Conservation (phyloP, 2,888 invertebrate genomes). For the Orchesellides sinensis region DNA sequence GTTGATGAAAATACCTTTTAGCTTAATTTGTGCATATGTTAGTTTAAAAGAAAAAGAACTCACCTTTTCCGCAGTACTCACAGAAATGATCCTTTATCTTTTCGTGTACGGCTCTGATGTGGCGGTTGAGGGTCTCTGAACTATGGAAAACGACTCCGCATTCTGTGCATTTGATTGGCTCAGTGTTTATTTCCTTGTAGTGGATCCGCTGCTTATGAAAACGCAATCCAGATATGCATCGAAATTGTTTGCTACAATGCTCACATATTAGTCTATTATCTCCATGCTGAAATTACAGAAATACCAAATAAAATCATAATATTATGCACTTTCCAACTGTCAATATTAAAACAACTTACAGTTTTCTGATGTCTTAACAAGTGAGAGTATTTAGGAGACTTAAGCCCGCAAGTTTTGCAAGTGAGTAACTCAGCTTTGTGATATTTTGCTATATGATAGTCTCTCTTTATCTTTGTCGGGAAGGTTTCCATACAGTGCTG, state of each 20-base stretch:
- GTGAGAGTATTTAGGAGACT: not conserved
- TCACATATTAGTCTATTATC: no score
- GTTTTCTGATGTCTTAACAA: no score
- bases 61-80: slow-evolving; percentile 43
- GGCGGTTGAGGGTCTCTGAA: not conserved
- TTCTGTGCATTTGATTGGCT: not conserved
- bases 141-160: not conserved
- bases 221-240: not conserved
- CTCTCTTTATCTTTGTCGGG: not conserved
- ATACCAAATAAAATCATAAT: no score
- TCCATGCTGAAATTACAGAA: no score
- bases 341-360: no score
- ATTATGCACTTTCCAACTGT: no score
- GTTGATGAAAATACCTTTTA: not conserved
- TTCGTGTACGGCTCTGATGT: not conserved
- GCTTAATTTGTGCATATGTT: not conserved
- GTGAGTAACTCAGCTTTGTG: not conserved
- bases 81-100: slow-evolving; percentile 1
- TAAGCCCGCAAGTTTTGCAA: slow-evolving; percentile 8
- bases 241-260: not conserved
- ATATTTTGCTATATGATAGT: slow-evolving; percentile 19
- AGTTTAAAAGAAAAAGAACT: not conserved
- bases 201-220: not conserved
- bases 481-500: slow-evolving; percentile 10
- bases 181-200: not conserved